Base-by-base conservation (phyloP, 2,797 vertebrate species). In the Taenioides sp. region DNA sequence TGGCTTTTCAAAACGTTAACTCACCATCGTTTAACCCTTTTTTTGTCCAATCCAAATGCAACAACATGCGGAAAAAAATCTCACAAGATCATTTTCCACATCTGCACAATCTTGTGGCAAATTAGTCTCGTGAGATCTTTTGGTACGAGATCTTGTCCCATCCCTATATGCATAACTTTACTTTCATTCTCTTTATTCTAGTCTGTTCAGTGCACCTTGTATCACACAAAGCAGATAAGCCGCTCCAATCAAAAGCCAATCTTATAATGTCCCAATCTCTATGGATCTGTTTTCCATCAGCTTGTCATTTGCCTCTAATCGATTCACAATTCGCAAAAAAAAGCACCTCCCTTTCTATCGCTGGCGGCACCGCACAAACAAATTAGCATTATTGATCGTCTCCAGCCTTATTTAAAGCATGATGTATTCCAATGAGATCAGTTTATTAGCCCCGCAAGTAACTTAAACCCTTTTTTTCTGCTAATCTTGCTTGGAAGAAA, bases 331-430 rank as follows among this genome's bases (percentile, higher is more conserved):
- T 84, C 65, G 80, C 64, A 82, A 81, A 78, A 34, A n/a, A 74
- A 54, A 62, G 22, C 78, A 74, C 37, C n/a, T 43, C 62, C 12
- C 17, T 65, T 22, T 65, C 62, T 65, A 25, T 23, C 22, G 40
- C 37, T 27, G 40, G 22, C 3, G 22, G 63, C 63, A 25, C 5
- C 12, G n/a, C 40, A 9, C 22, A 74, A 60, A 60, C 78, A 75
- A 69, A 83, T 82, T 87, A 87, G 65, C 86, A 86, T 88, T 84
- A 88, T 89, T 7, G 84, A 88, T 86, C 79, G 68, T 50, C 69
- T 20, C 31, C 67, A 62, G 60, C 73, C 83, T 86, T 83, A 79
- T 86, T 86, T 84, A 83, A 77, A 86, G 80, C 79, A 84, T 82
- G 79, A 88, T 89, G 76, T 85, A 87, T 86, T 84, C 77, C 83